Conservation (phyloP, 2,888 invertebrate genomes). For the Sylvicola cinctus region DNA sequence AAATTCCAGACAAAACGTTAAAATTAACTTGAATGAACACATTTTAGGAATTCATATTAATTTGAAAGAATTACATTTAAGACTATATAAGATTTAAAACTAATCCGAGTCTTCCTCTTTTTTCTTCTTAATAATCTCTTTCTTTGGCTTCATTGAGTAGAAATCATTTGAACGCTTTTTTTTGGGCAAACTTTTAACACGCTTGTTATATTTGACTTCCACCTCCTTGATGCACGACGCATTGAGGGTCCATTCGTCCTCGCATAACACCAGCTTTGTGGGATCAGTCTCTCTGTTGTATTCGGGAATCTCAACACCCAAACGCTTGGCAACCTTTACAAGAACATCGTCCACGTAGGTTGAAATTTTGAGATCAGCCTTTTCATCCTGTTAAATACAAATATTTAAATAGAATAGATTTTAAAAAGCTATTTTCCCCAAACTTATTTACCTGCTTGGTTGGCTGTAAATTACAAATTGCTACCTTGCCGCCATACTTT, state of each 20-base stretch:
- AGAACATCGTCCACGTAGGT: slow-evolving; percentile 75
- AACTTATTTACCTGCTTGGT: slow-evolving; percentile 70
- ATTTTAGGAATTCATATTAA: no score
- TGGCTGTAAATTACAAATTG: slow-evolving; percentile 91
- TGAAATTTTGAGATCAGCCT: slow-evolving; percentile 73
- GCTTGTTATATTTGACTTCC: slow-evolving; percentile 36
- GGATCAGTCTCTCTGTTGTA: slow-evolving; percentile 47
- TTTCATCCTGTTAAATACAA: slow-evolving; percentile 78
- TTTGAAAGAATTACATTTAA: no score
- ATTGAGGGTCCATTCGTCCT: slow-evolving; percentile 54
- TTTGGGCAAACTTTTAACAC: slow-evolving; percentile 2
- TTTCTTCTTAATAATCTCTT: no score
- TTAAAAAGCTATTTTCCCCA: no score
- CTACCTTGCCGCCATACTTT: slow-evolving; percentile 70
- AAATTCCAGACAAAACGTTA: no score
- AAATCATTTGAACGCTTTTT: no score
- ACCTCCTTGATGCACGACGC: slow-evolving; percentile 34
- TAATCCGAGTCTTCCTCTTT: no score
- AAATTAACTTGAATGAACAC: no score
- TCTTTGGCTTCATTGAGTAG: no score
- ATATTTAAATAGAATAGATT: no score
- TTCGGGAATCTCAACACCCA: slow-evolving; percentile 51
- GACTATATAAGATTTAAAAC: no score
- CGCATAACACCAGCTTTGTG: slow-evolving; percentile 30
- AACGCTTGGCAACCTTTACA: slow-evolving; percentile 46